A percentile compares a stretch with the other conserved stretches of the same genome.
These are phyloP conservation scores for Drosophila austrosaltans DNA, from an alignment of 2,888 invertebrate genomes.

Conservation along the genomic window DNA sequence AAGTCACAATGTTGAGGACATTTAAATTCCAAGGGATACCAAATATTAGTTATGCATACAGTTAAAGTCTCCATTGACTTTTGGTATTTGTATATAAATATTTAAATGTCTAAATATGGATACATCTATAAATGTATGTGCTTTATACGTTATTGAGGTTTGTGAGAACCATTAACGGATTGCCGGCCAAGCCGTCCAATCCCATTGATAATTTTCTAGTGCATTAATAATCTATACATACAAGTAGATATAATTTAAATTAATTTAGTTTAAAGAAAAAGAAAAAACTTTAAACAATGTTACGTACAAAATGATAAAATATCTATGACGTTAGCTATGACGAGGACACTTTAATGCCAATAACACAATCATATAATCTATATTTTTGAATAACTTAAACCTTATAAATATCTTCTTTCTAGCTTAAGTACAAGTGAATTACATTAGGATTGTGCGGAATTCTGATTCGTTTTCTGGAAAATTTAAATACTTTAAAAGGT, in stretches of 20 bases:
- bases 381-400: not conserved
- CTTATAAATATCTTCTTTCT: not conserved
- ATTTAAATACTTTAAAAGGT: not conserved
- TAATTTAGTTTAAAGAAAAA: not conserved
- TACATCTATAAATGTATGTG: not conserved
- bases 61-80: not conserved
- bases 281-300: constrained; percentile 10
- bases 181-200: constrained; percentile 45
- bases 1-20: constrained; percentile 60
- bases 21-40: constrained; percentile 29
- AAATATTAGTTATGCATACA: constrained; percentile 2
- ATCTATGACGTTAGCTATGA: constrained; percentile 2
- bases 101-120: not conserved
- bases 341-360: constrained; percentile 6
- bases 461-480: not conserved
- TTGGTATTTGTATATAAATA: constrained; percentile 1
- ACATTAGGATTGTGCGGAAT: constrained; percentile 3
- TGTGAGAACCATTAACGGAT: constrained; percentile 22
- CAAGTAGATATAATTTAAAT: constrained; percentile 1
- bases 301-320: constrained; percentile 1
- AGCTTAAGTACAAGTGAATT: not conserved
- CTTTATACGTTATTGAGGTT: constrained; percentile 12
- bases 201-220: constrained; percentile 43
- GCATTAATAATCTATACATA: constrained; percentile 37
- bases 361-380: constrained; percentile 6